These are phyloP conservation scores for Arizona elegans DNA, from an alignment of 2,113 vertebrate genomes.

Conservation along the genomic window DNA sequence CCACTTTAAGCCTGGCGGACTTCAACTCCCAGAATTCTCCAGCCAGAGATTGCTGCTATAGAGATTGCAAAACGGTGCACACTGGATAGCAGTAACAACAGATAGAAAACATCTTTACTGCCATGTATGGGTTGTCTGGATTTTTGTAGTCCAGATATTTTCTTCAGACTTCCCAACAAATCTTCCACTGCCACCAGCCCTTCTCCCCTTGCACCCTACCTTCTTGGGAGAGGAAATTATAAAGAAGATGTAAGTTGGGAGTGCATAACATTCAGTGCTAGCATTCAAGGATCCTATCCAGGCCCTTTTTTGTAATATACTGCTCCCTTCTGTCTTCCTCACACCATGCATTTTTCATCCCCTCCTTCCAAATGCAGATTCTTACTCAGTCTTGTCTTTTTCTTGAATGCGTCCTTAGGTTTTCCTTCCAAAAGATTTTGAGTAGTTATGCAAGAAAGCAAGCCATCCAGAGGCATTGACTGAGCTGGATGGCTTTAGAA, in stretches of 20 bases:
- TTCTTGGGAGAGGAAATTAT: neutral
- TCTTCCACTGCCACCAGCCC: neutral
- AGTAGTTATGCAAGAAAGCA: neutral
- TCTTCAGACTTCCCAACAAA: neutral
- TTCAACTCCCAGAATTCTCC: no score
- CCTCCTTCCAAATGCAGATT: neutral
- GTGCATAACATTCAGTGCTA: neutral
- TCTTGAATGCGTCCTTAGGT: neutral
- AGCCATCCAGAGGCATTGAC: neutral
- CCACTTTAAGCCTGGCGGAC: no score
- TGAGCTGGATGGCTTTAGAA: neutral
- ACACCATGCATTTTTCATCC: neutral
- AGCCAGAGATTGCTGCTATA: neutral
- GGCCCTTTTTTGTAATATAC: neutral
- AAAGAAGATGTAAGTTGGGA: neutral
- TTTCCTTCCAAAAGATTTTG: neutral
- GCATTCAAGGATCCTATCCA: neutral
- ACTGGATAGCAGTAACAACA: neutral
- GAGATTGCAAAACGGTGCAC: neutral
- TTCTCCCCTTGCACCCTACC: neutral
- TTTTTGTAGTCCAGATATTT: neutral
- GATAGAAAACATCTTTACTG: neutral
- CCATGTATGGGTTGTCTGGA: neutral
- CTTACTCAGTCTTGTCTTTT: neutral
- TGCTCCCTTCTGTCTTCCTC: neutral